Percentiles rank a stretch among this genome's conserved stretches.
phyloP scores from a whole-genome alignment of 1,140 invertebrate genomes.

The Uloborus diversus region DNA sequence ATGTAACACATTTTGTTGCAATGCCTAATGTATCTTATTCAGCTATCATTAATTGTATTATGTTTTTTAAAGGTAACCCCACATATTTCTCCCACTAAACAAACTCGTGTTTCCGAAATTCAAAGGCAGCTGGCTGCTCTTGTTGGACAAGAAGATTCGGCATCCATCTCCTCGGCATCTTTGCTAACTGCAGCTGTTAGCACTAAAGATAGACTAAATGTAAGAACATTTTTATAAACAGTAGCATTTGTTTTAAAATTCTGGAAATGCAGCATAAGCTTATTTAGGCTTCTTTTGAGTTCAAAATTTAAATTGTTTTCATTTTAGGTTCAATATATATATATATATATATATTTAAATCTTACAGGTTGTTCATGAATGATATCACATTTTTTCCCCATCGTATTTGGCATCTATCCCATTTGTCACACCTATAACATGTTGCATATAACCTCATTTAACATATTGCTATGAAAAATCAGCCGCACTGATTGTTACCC shows the following conservation, averaged over 20 bases:
- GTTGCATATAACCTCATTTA: no score
- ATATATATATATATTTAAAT: background rate
- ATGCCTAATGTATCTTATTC: no score
- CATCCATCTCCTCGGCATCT: conserved; percentile 69
- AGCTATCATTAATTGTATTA: no score
- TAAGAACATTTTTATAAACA: conserved; percentile 9
- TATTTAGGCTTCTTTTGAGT: background rate
- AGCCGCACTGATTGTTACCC: no score
- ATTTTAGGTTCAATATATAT: no score
- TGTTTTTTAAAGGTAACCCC: conserved; percentile 69
- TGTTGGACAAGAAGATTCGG: conserved; percentile 68
- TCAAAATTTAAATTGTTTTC: background rate
- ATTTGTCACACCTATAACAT: no score
- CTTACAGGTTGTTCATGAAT: no score
- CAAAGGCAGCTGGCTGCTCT: conserved; percentile 69
- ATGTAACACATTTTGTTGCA: no score
- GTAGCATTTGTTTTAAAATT: background rate
- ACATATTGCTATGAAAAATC: no score
- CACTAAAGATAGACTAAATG: conserved; percentile 52
- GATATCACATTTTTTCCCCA: no score
- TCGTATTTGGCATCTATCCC: no score
- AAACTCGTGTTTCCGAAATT: conserved; percentile 68
- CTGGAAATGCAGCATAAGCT: background rate
- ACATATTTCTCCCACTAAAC: conserved; percentile 69
- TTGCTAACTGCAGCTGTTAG: conserved; percentile 57